These are phyloP conservation scores for Timema podura DNA, from an alignment of 2,888 invertebrate species.

Conservation along the genomic window DNA sequence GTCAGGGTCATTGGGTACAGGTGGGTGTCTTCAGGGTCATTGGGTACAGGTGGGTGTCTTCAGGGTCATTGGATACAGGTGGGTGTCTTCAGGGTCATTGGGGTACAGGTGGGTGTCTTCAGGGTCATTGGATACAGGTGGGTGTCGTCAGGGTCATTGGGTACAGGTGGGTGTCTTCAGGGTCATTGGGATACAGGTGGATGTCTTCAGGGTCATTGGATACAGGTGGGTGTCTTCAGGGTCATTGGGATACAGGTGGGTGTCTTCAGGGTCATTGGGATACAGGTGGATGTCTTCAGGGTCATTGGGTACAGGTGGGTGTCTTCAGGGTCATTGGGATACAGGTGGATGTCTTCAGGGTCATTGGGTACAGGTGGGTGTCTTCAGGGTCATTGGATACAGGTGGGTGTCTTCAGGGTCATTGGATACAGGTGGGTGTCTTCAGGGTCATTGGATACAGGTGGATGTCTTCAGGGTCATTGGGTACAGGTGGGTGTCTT, in stretches of 20 bases:
- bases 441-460: too few species aligned
- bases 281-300: constrained; percentile 62
- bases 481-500: not conserved
- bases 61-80: not conserved
- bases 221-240: not conserved
- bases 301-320: not conserved
- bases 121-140: not conserved
- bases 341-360: too few species aligned
- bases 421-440: not conserved
- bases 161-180: too few species aligned
- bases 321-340: not conserved
- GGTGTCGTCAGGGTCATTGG: not conserved
- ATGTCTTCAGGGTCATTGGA: not conserved
- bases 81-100: too few species aligned
- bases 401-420: constrained; percentile 2
- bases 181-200: constrained; percentile 85
- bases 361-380: constrained; percentile 79
- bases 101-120: constrained; percentile 66
- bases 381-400: not conserved
- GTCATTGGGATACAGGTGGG: not conserved
- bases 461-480: constrained; percentile 47
- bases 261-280: too few species aligned
- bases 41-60: not conserved
- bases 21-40: constrained; percentile 47
- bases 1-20: constrained; percentile 71